Evolutionary conservation across 2,888 invertebrate genomes (phyloP), one percentile per base, ranked within the genome.

Genomic region (Leptopilina syphax): DNA sequence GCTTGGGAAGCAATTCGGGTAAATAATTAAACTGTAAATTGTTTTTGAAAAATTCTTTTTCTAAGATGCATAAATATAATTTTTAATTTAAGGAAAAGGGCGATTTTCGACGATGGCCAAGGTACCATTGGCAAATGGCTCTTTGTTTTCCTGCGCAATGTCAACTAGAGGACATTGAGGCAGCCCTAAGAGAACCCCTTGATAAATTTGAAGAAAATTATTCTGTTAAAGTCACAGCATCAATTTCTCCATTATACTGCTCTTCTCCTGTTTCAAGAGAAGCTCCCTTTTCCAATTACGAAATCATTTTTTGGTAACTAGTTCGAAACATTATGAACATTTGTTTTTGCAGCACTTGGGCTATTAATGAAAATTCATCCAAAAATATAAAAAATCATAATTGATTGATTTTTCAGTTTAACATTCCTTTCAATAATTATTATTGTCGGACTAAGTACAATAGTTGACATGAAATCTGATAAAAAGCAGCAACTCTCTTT

Each of bases 131-230:
- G 44, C 85, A 88, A 81, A 79, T 88, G 94, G 95, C 94, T 1
- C 86, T 95, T 34, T 95, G 95, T 86, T 93, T 95, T 44, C 95
- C 95, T 0, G 92, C 93, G n/a, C 92, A 93, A 0, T 95, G 95
- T 88, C 92, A 92, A 0, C 85, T 93, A 13, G 86, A 90, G 34
- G 95, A 95, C 84, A 93, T 95, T 0, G 93, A 94, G 85, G 88
- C 92, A 18, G 93, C 93, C 2, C 90, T 95, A 44, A 90, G 90
- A 76, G 90, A 92, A 66, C 92, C 92, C 9, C 85, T 94, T 7
- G 88, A 89, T 13, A 90, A 91, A 67, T 91, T 94, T 80, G 91
- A 82, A 0, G 44, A 77, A 0, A 47, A 83, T n/a, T 83, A 85
- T 44, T 82, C 87, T 50, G 27, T 89, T n/a, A 50, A 80, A 5